Percentiles rank a stretch among this genome's conserved stretches.
Evolutionary conservation across 2,113 vertebrate species (phyloP).

Genomic region (Montifringilla adamsi): DNA sequence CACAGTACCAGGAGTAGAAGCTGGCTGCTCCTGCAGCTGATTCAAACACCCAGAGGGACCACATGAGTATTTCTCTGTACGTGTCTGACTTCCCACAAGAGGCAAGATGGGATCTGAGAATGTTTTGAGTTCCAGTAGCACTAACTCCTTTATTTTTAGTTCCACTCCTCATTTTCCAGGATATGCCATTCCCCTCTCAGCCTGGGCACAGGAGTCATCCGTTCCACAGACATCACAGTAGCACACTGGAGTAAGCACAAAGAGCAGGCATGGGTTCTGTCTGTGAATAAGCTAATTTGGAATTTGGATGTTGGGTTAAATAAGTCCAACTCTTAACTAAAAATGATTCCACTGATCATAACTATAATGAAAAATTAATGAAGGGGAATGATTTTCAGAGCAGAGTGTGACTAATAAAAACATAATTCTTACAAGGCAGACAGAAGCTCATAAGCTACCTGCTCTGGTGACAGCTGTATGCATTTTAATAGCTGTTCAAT

Average conservation of each 20-base stretch:
- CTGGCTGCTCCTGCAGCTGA: neutral
- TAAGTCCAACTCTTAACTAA: neutral
- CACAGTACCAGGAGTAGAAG: fast-evolving
- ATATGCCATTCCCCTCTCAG: neutral
- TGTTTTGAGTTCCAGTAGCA: neutral
- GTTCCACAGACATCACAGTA: neutral
- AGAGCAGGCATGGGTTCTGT: neutral
- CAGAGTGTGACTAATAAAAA: neutral
- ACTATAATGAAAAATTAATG: neutral
- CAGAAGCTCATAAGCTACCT: neutral
- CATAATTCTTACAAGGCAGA: neutral
- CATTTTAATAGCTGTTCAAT: neutral
- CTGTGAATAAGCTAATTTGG: neutral
- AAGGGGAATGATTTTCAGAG: neutral
- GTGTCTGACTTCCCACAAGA: neutral
- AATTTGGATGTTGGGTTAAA: neutral
- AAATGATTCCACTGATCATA: neutral
- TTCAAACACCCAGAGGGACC: neutral
- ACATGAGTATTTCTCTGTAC: fast-evolving
- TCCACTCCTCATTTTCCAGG: neutral
- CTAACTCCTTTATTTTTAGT: neutral
- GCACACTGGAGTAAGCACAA: neutral
- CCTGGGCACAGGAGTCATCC: neutral
- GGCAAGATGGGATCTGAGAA: neutral
- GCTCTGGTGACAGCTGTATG: neutral